Base-by-base conservation (phyloP, 2,888 invertebrate species). In the Cremastobaeus sp. region DNA sequence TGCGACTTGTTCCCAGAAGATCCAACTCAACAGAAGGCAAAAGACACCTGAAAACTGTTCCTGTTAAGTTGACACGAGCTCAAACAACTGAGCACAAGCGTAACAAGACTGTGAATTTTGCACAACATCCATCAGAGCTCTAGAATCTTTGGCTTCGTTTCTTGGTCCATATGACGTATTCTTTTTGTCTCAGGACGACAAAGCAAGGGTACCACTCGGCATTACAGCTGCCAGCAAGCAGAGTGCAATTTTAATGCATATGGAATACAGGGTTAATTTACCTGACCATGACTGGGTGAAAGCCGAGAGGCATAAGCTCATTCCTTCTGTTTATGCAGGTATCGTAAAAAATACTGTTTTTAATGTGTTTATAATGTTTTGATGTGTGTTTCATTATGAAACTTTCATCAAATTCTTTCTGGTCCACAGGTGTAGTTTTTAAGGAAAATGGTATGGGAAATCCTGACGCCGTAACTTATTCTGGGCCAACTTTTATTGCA, bases 401-500 rank as follows among this genome's bases (percentile, higher is more conserved):
- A n/a, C n/a, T n/a, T n/a, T n/a, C n/a, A n/a, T n/a, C n/a, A n/a
- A n/a, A n/a, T n/a, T n/a, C n/a, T n/a, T n/a, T n/a, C n/a, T n/a
- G n/a, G n/a, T n/a, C n/a, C n/a, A n/a, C n/a, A n/a, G n/a, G n/a
- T n/a, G n/a, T n/a, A n/a, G n/a, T n/a, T n/a, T n/a, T n/a, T n/a
- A n/a, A 41, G 47, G 14, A 76, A 81, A 71, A 75, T 68, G 82
- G 83, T 45, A 70, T 78, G 39, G 77, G 80, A 64, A 60, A 84
- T 78, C 84, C 84, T 62, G 62, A 85, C 78, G 83, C 85, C 45
- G 85, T 88, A 20, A 55, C 79, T 21, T 86, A 86, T 66, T 82
- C 79, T 59, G 88, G 88, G 9, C 88, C 88, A 50, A 89, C 88
- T 57, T 87, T 84, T 78, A 79, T 88, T 25, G 83, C 86, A 4